Base-by-base conservation (phyloP, 1,140 invertebrate species). In the Paracyclopina nana region DNA sequence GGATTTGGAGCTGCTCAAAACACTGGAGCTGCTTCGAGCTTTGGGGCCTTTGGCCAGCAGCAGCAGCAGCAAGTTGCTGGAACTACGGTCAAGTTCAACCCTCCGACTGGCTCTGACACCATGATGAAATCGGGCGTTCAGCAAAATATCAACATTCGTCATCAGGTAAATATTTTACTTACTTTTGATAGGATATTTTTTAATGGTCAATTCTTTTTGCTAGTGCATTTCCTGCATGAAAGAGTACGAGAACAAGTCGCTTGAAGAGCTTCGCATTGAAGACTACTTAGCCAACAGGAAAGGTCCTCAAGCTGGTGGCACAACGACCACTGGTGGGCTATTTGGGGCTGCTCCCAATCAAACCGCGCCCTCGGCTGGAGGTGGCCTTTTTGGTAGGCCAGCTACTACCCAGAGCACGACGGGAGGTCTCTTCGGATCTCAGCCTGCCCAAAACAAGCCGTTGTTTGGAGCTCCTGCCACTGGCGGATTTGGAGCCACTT, bases 231-330 rank as follows among this genome's bases (percentile, higher is more conserved):
- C 44, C 28, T 50, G 40, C 24, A 50, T 55, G 30, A 92, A 95
- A 68, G 88, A 96, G 60, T 96, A 96, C 66, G 88, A 96, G 61
- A 68, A 61, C 20, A 96, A 96, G 68, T 90, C 84, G 1, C 64
- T 96, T 22, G 90, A 95, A 66, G 91, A 97, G 65, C 64, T 98
- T 1, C 70, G 91, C 42, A 65, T 83, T 22, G 91, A 97, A 65
- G 92, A 98, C 69, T 97, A 97, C 66, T 62, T 72, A 28, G 80
- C 80, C 9, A 83, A 83, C 49, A 67, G 88, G 9, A 95, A 94
- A 70, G 84, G 83, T 14, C 44, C 49, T 2, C 50, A 46, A 20
- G 49, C 11, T 43, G 56, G 27, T 3, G 49, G 43, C 14, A 31
- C 50, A 31, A 28, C 25, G 27, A 38, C 56, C 16, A 2, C n/a